Evolutionary conservation across 2,797 vertebrate genomes (phyloP).

Genomic region (Crax fasciolata): DNA sequence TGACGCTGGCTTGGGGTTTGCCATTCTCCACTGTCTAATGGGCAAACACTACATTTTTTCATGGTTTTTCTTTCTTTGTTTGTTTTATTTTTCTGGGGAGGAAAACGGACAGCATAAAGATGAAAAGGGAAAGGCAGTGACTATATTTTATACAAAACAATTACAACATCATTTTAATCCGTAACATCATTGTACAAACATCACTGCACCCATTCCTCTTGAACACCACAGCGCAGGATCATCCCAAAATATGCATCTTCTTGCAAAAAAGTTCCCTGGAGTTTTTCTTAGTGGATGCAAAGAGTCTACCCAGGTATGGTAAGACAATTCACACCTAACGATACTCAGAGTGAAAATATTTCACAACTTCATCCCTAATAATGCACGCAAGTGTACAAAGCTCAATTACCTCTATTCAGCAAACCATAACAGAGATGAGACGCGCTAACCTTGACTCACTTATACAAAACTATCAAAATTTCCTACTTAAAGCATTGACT

Average conservation of each 20-base stretch:
- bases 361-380: neutral
- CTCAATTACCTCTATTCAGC: neutral
- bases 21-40: neutral
- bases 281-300: neutral
- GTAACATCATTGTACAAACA: neutral
- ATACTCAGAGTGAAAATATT: neutral
- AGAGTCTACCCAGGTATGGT: neutral
- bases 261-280: neutral
- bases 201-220: neutral
- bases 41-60: neutral
- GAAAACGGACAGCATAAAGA: neutral
- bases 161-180: neutral
- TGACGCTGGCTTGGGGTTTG: neutral
- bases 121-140: neutral
- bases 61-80: neutral
- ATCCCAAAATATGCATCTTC: neutral
- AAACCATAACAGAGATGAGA: neutral
- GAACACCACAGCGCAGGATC: neutral
- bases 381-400: neutral
- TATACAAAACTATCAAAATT: neutral
- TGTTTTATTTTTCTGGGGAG: neutral
- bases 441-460: neutral
- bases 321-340: neutral
- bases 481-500: neutral
- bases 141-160: neutral